Conservation (phyloP, 2,113 vertebrate genomes). For the Macheiramphus alcinus region DNA sequence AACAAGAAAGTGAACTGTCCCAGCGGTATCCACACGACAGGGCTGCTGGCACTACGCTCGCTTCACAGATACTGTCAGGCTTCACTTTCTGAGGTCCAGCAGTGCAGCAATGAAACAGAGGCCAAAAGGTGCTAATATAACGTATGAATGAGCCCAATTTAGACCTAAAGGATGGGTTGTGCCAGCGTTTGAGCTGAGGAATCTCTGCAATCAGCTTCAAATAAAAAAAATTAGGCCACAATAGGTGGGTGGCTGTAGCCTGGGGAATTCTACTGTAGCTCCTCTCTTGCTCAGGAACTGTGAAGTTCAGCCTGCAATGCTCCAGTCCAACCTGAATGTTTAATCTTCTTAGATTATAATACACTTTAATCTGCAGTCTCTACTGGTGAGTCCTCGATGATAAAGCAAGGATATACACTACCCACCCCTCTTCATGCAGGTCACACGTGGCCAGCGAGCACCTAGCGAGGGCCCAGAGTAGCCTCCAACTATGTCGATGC, state of each 20-base stretch:
- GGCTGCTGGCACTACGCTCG: not conserved
- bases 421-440: not conserved
- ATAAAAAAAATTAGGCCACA: not conserved
- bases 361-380: not conserved
- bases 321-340: not conserved
- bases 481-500: not conserved
- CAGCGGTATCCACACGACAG: accelerated
- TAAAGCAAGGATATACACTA: not conserved
- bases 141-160: not conserved
- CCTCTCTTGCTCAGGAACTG: not conserved
- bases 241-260: not conserved
- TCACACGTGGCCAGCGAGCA: accelerated
- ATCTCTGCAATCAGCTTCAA: not conserved
- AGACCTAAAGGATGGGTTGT: not conserved
- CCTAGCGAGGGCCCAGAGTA: not conserved
- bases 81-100: not conserved
- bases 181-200: not conserved
- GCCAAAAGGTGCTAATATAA: not conserved
- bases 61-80: not conserved
- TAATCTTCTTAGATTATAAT: not conserved
- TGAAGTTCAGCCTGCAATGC: not conserved
- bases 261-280: not conserved
- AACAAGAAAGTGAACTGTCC: not conserved
- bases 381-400: not conserved
- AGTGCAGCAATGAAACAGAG: not conserved